Percentiles rank a stretch among this genome's conserved stretches.
These are phyloP conservation scores for Acronicta leporina DNA, from an alignment of 2,888 invertebrate species.

Conservation along the genomic window DNA sequence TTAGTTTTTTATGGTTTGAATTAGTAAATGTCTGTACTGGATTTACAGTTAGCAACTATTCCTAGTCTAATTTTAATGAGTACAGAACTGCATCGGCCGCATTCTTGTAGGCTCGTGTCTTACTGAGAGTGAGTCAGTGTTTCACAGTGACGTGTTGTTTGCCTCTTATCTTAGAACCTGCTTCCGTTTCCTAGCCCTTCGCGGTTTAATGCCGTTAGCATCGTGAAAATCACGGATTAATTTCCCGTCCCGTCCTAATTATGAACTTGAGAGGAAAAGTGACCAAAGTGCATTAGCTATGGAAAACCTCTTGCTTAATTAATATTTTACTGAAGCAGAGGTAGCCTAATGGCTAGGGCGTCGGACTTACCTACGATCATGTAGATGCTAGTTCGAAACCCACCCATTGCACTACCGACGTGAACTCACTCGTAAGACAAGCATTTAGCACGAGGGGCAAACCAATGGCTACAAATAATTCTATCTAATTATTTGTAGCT, in stretches of 20 bases:
- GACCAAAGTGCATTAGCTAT: not conserved
- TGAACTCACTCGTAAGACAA: no score
- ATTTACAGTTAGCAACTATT: not conserved
- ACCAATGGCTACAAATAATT: no score
- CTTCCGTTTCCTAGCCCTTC: constrained; percentile 59
- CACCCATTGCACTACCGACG: no score
- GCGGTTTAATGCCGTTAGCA: constrained; percentile 19
- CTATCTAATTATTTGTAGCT: no score
- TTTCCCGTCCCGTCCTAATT: constrained; percentile 7
- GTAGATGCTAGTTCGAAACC: no score
- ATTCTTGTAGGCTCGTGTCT: constrained; percentile 37
- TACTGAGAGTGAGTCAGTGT: constrained; percentile 61
- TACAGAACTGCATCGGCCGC: constrained; percentile 32
- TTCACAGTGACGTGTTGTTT: constrained; percentile 63
- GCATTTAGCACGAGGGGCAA: no score
- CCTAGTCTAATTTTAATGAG: constrained; percentile 1
- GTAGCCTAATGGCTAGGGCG: no score
- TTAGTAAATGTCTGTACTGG: no score
- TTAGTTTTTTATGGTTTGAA: no score
- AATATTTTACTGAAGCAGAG: no score
- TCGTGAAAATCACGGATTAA: constrained; percentile 27
- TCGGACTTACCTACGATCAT: no score
- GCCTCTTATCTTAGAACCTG: constrained; percentile 68
- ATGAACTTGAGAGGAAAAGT: not conserved
- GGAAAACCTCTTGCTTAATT: no score